Evolutionary conservation across 2,113 vertebrate genomes (phyloP).

Genomic region (Lophura nycthemera): DNA sequence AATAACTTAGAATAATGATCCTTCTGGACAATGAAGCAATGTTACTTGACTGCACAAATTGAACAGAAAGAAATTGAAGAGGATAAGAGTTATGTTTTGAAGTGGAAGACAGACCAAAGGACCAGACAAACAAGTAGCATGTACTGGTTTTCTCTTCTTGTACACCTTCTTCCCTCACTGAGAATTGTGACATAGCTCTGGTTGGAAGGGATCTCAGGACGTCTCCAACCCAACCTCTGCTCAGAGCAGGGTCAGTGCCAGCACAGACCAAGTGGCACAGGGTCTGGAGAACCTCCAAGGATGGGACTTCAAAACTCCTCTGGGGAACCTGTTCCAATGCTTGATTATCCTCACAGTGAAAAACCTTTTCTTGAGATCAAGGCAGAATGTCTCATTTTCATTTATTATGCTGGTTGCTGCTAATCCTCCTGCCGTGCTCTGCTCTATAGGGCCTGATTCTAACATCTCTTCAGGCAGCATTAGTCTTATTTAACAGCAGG

Average conservation of each 20-base stretch:
- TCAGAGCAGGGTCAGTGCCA: neutral
- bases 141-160: neutral
- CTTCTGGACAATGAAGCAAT: neutral
- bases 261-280: neutral
- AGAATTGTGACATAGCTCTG: rapidly evolving
- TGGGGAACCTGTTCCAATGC: neutral
- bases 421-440: neutral
- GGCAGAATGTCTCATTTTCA: neutral
- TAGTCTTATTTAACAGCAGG: neutral
- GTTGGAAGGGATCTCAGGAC: neutral
- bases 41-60: neutral
- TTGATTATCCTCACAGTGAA: neutral
- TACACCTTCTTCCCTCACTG: neutral
- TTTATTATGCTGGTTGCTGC: neutral
- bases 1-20: neutral
- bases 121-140: neutral
- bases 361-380: neutral
- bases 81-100: neutral
- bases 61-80: neutral
- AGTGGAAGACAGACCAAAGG: neutral
- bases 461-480: neutral
- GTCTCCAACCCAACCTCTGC: neutral
- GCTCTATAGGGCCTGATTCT: neutral
- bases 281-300: neutral
- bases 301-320: neutral